phyloP scores from a whole-genome alignment of 2,888 invertebrate genomes.

The Ashinkailepas kermadecensis region DNA sequence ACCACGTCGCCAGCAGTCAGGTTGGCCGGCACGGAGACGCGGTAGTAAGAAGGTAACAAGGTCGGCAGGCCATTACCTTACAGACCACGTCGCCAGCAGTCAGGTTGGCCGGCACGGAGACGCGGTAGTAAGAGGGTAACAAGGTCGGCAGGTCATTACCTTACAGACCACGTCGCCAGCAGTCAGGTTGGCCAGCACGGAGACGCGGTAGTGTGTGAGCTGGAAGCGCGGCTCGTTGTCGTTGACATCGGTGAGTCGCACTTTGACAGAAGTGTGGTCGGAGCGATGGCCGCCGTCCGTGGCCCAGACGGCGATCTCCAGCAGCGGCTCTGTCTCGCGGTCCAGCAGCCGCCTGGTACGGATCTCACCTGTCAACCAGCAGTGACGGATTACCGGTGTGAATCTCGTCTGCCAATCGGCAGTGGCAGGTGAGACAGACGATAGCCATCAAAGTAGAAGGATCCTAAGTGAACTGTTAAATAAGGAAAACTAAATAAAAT shows the following conservation, averaged over 20 bases:
- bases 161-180: slow-evolving; percentile 41
- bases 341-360: slow-evolving; percentile 53
- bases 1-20: slow-evolving; percentile 46
- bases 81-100: slow-evolving; percentile 44
- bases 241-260: slow-evolving; percentile 39
- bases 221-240: slow-evolving; percentile 43
- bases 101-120: slow-evolving; percentile 41
- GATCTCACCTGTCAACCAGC: slow-evolving; percentile 46
- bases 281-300: slow-evolving; percentile 30
- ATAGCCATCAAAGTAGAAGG: too few species aligned
- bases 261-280: slow-evolving; percentile 30
- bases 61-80: not conserved
- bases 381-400: too few species aligned
- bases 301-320: slow-evolving; percentile 31
- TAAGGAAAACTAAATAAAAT: too few species aligned
- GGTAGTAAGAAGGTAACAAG: too few species aligned
- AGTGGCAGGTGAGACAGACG: too few species aligned
- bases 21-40: slow-evolving; percentile 39
- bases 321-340: slow-evolving; percentile 34
- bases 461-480: too few species aligned
- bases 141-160: not conserved
- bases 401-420: too few species aligned
- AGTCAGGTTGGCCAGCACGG: slow-evolving; percentile 49
- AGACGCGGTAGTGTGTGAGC: slow-evolving; percentile 42
- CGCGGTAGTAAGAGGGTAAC: too few species aligned